Evolutionary conservation across 2,113 vertebrate species (phyloP).

Genomic region (Amphiprion ocellaris): DNA sequence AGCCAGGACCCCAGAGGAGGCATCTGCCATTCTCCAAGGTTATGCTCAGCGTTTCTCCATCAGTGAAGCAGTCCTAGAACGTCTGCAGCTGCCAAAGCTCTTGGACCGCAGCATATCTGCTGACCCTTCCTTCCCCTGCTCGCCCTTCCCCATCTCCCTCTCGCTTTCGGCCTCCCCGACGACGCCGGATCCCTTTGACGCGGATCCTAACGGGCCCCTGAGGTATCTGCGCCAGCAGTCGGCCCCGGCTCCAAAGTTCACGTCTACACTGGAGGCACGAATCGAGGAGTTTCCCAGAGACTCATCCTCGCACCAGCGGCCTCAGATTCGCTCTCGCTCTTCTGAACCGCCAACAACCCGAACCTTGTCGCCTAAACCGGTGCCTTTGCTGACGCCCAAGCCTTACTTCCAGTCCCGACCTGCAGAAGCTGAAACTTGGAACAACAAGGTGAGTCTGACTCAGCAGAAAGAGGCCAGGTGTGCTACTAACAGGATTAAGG

Average conservation of each 20-base stretch:
- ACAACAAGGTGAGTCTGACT: conserved; percentile 87
- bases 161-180: conserved; percentile 82
- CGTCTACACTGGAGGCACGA: conserved; percentile 92
- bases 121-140: conserved; percentile 86
- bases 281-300: conserved; percentile 82
- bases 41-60: conserved; percentile 97
- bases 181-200: conserved; percentile 65
- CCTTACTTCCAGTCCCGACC: conserved; percentile 89
- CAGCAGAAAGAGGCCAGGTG: neutral
- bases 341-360: conserved; percentile 85
- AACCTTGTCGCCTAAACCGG: conserved; percentile 85
- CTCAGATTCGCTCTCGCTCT: conserved; percentile 82
- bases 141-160: conserved; percentile 78
- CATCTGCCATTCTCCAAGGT: conserved; percentile 89
- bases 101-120: conserved; percentile 95
- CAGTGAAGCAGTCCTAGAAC: conserved; percentile 93
- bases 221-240: conserved; percentile 94
- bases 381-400: conserved; percentile 92
- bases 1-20: conserved; percentile 91
- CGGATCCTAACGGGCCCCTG: conserved; percentile 81
- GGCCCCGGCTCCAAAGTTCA: conserved; percentile 93
- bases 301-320: conserved; percentile 39
- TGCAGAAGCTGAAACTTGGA: conserved; percentile 84
- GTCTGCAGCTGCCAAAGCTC: conserved; percentile 93
- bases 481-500: too few relatives aligned